Evolutionary conservation across 2,888 invertebrate species (phyloP), one percentile per base, ranked within the genome.

Genomic region (Gymnosoma rotundatum): DNA sequence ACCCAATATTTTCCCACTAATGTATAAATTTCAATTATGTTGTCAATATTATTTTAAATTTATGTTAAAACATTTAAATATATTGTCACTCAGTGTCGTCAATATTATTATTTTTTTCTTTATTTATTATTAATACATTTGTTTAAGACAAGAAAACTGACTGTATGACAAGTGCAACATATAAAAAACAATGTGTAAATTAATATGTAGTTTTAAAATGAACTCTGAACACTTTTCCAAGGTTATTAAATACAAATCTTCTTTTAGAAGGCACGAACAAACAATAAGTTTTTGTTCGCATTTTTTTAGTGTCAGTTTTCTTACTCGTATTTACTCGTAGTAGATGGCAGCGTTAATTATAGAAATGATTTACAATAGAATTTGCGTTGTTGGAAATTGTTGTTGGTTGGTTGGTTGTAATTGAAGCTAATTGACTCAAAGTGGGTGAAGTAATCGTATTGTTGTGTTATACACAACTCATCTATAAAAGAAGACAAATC

Each of bases 401-500:
- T 58, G 66, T 60, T 45, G 67, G 61, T 45, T 73, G 67, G 63
- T 32, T 70, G 14, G 64, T 60, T 83, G 83, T 87, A 88, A 88
- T 88, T 88, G 88, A 88, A 86, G 85, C 87, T 87, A 87, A 88
- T 88, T 88, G 87, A 86, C 85, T 81, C 72, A 85, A 84, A 87
- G 87, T 86, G 86, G 86, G 83, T 86, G 87, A 86, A 86, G 83
- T 85, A 85, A 86, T 87, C 79, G 66, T 79, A 72, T 79, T 78
- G 63, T 78, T 78, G 76, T 80, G 45, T 42, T 38, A 66, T 36
- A 60, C n/a, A 42, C 12, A 32, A 32, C 6, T 32, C 32, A 12
- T 42, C 10, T 42, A 12, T 12, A 42, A 50, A 8, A 61, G 7
- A 18, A 74, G 42, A 63, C n/a, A 74, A 63, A 18, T n/a, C 1